Evolutionary conservation across 2,797 vertebrate species (phyloP).

Genomic region (Urosaurus nigricauda): DNA sequence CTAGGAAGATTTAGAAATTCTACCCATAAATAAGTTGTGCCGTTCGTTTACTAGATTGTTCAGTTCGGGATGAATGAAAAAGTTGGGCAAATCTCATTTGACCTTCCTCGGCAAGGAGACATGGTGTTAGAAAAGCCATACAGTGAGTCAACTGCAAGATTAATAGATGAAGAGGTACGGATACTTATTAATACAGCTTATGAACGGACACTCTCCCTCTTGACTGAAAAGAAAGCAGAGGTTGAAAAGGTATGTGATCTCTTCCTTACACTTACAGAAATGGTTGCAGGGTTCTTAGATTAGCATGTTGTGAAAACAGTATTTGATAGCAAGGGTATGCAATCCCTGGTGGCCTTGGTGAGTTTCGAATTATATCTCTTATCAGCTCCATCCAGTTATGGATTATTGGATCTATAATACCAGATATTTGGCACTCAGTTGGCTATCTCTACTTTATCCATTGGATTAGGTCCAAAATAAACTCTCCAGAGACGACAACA

Average conservation of each 20-base stretch:
- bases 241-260: conserved; percentile 90
- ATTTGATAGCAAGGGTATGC: not conserved
- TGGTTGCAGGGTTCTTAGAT: not conserved
- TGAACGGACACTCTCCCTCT: conserved; percentile 84
- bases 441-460: not conserved
- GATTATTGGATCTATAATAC: not conserved
- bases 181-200: conserved; percentile 88
- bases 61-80: conserved; percentile 98
- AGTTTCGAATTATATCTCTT: not conserved
- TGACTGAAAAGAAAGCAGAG: conserved; percentile 87
- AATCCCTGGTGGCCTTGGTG: not conserved
- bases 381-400: not conserved
- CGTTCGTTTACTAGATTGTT: conserved; percentile 86
- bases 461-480: not conserved
- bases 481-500: not conserved
- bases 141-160: conserved; percentile 92
- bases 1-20: not conserved
- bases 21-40: not conserved
- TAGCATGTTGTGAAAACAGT: not conserved
- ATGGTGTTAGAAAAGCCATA: conserved; percentile 96
- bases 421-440: not conserved
- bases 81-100: conserved; percentile 97
- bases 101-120: conserved; percentile 93
- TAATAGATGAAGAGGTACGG: conserved; percentile 94
- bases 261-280: not conserved